Percentiles rank a stretch among this genome's conserved stretches.
phyloP scores from a whole-genome alignment of 2,797 vertebrate species.

The Gadopsis bispinosus region DNA sequence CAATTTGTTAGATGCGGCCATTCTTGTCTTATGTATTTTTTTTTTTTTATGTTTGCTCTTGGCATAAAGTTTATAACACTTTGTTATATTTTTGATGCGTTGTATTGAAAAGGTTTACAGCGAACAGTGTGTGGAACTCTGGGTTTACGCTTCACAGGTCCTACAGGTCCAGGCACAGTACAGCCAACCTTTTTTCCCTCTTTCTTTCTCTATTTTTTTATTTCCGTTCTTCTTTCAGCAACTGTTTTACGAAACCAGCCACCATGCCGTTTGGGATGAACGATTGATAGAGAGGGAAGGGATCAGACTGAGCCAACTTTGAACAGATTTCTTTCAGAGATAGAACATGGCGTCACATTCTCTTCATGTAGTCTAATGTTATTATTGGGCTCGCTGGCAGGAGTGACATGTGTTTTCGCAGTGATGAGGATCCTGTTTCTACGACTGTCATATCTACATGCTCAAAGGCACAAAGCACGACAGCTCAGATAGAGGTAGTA shows the following conservation, averaged over 20 bases:
- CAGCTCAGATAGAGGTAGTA: constrained; percentile 24
- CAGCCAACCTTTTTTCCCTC: constrained; percentile 3
- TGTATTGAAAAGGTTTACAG: constrained; percentile 27
- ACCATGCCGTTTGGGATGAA: constrained; percentile 73
- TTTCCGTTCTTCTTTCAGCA: constrained; percentile 67
- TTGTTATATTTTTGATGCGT: constrained; percentile 24
- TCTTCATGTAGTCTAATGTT: constrained; percentile 39
- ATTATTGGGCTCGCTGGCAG: constrained; percentile 19
- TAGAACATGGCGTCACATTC: constrained; percentile 42
- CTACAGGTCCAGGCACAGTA: constrained; percentile 62
- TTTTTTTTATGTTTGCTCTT: constrained; percentile 17
- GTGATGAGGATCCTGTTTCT: constrained; percentile 49
- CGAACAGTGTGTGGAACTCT: constrained; percentile 30
- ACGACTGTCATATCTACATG: constrained; percentile 23
- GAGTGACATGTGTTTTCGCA: constrained; percentile 29
- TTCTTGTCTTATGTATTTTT: constrained; percentile 8
- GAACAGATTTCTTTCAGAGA: constrained; percentile 60
- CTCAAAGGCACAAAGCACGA: constrained; percentile 18
- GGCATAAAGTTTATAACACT: constrained; percentile 14
- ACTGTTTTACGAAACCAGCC: constrained; percentile 57
- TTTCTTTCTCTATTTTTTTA: constrained; percentile 33
- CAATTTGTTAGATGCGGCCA: background rate
- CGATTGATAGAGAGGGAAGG: constrained; percentile 62
- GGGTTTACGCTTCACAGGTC: constrained; percentile 26
- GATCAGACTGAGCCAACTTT: constrained; percentile 44